Evolutionary conservation across 2,888 invertebrate genomes (phyloP).

Genomic region (Callosobruchus maculatus): DNA sequence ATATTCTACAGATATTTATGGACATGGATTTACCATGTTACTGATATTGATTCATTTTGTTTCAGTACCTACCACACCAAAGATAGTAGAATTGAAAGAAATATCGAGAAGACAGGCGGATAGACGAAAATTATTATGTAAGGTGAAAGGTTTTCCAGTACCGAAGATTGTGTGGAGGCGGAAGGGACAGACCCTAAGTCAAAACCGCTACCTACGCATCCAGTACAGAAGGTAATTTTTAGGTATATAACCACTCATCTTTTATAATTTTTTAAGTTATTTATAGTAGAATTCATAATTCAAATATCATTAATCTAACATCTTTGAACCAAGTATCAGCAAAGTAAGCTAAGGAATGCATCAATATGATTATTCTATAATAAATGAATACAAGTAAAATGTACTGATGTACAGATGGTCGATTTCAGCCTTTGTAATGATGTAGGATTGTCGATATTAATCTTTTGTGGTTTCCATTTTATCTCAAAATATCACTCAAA

Average conservation of each 20-base stretch:
- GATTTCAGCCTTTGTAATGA: no score
- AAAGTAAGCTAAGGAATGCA: no score
- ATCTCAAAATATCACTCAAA: no score
- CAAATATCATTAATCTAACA: no score
- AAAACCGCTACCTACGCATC: constrained; percentile 58
- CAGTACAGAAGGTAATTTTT: constrained; percentile 56
- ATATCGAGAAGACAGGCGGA: constrained; percentile 18
- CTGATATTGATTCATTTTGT: constrained; percentile 17
- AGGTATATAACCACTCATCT: constrained; percentile 15
- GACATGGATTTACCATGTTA: background rate
- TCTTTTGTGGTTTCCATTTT: no score
- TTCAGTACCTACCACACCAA: constrained; percentile 34
- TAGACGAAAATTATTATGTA: constrained; percentile 65
- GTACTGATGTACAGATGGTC: no score
- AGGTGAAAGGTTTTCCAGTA: constrained; percentile 71
- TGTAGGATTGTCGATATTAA: no score
- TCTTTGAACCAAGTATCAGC: no score
- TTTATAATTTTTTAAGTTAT: background rate
- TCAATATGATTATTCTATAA: no score
- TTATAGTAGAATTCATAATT: background rate
- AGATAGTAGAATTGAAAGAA: constrained; percentile 25
- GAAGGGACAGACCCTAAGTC: constrained; percentile 64
- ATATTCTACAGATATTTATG: no score
- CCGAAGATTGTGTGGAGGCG: constrained; percentile 82
- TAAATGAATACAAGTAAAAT: no score